A percentile compares a stretch with the other conserved stretches of the same genome.
Evolutionary conservation across 1,140 invertebrate genomes (phyloP).

Genomic region (Centruroides vittatus): DNA sequence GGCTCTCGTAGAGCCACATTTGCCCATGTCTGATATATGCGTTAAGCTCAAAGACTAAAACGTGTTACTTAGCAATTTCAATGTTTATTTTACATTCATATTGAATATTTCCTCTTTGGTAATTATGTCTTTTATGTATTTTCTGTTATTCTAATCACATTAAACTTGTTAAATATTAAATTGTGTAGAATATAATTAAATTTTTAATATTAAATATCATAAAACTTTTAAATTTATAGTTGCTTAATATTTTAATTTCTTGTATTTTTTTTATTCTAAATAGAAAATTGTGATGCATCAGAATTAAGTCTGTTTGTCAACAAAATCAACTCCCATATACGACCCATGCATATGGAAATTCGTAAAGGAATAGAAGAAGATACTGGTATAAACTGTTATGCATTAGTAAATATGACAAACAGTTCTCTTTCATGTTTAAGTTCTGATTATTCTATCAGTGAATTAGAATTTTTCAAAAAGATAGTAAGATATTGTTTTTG

Average conservation of each 20-base stretch:
- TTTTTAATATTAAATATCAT: too few relatives aligned
- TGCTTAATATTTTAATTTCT: background rate
- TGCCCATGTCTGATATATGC: too few relatives aligned
- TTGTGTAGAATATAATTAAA: too few relatives aligned
- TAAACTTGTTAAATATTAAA: too few relatives aligned
- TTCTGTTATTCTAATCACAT: too few relatives aligned
- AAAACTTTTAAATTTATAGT: too few relatives aligned
- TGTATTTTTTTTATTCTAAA: background rate
- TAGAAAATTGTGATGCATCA: background rate
- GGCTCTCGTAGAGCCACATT: too few relatives aligned
- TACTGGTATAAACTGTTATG: background rate
- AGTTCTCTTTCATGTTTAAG: background rate
- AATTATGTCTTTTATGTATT: too few relatives aligned
- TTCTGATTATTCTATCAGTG: background rate
- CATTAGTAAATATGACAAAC: background rate
- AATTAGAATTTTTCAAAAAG: background rate
- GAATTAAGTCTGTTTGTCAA: background rate
- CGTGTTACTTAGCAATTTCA: too few relatives aligned
- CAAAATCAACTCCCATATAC: background rate
- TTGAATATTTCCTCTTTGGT: too few relatives aligned
- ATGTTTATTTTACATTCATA: too few relatives aligned
- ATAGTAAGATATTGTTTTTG: background rate
- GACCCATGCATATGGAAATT: background rate
- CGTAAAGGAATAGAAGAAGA: background rate
- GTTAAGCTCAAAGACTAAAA: too few relatives aligned